A percentile compares a stretch with the other conserved stretches of the same genome.
These are phyloP conservation scores for Beroe ovata DNA, from an alignment of 37 sponge, comb jelly and placozoan species.

Conservation along the genomic window DNA sequence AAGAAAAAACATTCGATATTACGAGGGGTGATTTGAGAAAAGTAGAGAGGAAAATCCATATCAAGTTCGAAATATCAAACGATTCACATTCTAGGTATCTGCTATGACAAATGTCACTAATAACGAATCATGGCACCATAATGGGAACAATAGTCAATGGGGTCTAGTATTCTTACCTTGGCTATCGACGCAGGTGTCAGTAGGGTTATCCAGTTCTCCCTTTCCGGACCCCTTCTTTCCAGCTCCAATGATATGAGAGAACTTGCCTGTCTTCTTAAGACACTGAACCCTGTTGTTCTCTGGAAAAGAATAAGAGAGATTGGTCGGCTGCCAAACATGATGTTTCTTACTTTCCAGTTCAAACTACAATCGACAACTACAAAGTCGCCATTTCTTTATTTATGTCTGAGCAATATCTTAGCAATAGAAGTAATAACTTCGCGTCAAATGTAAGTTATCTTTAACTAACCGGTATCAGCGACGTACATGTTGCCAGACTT, in stretches of 20 bases:
- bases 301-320: neutral
- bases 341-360: too few species aligned
- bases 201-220: slow-evolving; percentile 63
- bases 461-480: slow-evolving; percentile 16
- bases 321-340: too few species aligned
- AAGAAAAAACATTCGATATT: neutral
- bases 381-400: too few species aligned
- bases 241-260: slow-evolving; percentile 66
- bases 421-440: neutral
- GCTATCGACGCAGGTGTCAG: slow-evolving; percentile 53
- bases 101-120: too few species aligned
- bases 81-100: neutral
- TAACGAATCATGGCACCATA: neutral
- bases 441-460: neutral
- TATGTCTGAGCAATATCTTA: too few species aligned
- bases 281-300: slow-evolving; percentile 66
- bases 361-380: too few species aligned
- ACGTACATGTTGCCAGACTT: slow-evolving; percentile 66
- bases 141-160: neutral
- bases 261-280: slow-evolving; percentile 34
- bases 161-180: slow-evolving; percentile 45
- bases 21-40: neutral
- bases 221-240: slow-evolving; percentile 31
- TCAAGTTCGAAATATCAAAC: neutral
- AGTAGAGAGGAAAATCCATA: neutral